phyloP scores from a whole-genome alignment of 2,113 vertebrate species.

The Gasterosteus nipponicus region DNA sequence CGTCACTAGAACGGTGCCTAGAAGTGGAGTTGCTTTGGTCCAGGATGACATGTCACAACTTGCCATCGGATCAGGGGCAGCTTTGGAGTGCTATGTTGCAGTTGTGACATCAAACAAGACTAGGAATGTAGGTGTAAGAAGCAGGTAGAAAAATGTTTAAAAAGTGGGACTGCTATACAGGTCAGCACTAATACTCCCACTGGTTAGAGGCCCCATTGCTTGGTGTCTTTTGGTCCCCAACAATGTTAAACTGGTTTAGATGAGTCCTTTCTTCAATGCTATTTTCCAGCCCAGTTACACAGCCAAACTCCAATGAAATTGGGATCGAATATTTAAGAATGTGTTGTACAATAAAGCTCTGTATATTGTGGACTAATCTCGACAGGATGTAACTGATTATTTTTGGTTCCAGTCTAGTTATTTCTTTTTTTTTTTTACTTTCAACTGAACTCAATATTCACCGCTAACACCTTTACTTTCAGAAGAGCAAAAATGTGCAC shows the following conservation, averaged over 20 bases:
- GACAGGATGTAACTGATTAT: not conserved
- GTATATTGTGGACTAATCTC: not conserved
- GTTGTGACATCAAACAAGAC: not conserved
- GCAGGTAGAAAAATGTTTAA: not conserved
- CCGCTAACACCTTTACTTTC: not conserved
- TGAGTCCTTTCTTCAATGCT: not conserved
- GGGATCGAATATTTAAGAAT: not conserved
- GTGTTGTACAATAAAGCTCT: not conserved
- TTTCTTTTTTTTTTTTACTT: not conserved
- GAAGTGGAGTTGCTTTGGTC: constrained; percentile 1
- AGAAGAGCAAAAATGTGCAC: not conserved
- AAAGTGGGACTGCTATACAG: constrained; percentile 36
- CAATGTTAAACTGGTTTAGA: not conserved
- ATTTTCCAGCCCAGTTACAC: not conserved
- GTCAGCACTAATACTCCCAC: constrained; percentile 27
- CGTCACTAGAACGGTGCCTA: not conserved
- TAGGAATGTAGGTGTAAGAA: not conserved
- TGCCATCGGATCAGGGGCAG: no score
- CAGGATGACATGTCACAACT: not conserved
- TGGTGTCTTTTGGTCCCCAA: constrained; percentile 44
- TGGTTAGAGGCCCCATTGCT: constrained; percentile 61
- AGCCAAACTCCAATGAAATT: not conserved
- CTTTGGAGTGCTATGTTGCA: not conserved
- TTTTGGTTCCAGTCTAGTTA: not conserved
- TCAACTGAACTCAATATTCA: not conserved